A percentile compares a stretch with the other conserved stretches of the same genome.
phyloP scores from a whole-genome alignment of 2,113 vertebrate species.

The Centropus unirufus region DNA sequence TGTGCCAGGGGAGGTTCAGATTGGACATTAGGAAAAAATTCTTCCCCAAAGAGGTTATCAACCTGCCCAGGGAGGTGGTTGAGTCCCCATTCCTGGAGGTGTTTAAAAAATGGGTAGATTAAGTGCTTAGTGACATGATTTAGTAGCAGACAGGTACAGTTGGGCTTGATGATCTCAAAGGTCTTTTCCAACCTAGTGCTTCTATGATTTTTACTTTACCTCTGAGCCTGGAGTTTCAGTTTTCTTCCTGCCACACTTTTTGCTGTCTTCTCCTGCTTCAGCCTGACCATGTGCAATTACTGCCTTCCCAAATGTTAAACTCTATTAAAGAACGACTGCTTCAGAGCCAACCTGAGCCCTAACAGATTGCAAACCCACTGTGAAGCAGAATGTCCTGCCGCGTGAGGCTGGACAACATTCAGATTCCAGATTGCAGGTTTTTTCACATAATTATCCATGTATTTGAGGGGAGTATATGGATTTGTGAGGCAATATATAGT shows the following conservation, averaged over 20 bases:
- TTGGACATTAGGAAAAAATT: no score
- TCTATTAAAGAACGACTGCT: conserved; percentile 11
- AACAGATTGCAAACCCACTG: conserved; percentile 65
- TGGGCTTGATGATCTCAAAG: no score
- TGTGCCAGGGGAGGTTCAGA: no score
- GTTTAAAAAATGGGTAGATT: no score
- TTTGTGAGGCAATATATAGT: neutral
- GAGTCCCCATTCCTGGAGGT: no score
- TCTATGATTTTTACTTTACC: neutral
- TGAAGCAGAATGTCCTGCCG: conserved; percentile 59
- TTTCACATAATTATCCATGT: neutral
- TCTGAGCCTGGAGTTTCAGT: neutral
- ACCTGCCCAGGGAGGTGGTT: no score
- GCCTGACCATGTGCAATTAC: neutral
- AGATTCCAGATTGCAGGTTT: neutral
- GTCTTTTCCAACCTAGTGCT: no score
- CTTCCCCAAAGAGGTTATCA: no score
- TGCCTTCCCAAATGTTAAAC: conserved; percentile 40
- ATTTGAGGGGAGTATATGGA: neutral
- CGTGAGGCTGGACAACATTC: conserved; percentile 29
- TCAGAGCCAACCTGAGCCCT: conserved; percentile 44
- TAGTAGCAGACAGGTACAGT: no score
- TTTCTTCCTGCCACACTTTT: neutral
- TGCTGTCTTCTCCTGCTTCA: neutral
- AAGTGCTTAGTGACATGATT: no score